A percentile compares a stretch with the other conserved stretches of the same genome.
Conservation (phyloP, 2,888 invertebrate genomes). For the Plemyria rubiginata region DNA sequence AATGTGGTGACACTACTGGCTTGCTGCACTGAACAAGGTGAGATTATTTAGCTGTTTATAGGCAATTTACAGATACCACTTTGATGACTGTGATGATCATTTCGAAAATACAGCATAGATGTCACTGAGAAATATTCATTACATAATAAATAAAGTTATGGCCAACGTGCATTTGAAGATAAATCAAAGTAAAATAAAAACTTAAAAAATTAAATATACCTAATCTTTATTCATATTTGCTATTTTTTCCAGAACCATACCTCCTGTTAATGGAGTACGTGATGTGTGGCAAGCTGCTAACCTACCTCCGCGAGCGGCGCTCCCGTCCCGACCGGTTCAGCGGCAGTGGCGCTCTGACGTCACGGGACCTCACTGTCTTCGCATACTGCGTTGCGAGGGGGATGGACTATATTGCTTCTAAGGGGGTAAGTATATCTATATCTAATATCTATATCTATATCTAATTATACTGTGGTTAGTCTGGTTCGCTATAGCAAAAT, state of each 20-base stretch:
- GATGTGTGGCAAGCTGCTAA: constrained; percentile 92
- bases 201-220: no score
- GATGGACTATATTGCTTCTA: constrained; percentile 93
- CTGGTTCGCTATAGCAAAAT: no score
- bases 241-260: constrained; percentile 88
- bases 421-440: constrained; percentile 88
- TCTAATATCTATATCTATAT: no score
- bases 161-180: no score
- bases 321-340: constrained; percentile 86
- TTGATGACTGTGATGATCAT: no score
- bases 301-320: constrained; percentile 88
- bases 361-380: constrained; percentile 91
- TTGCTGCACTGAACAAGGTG: constrained; percentile 93
- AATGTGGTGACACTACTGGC: constrained; percentile 93
- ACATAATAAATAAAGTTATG: no score
- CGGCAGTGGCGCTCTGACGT: constrained; percentile 87
- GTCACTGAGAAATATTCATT: no score
- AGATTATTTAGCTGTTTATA: constrained; percentile 29
- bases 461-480: no score
- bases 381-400: constrained; percentile 93
- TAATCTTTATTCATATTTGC: no score
- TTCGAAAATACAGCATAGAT: no score
- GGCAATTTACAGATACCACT: not conserved
- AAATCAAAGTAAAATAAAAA: no score
- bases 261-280: constrained; percentile 94